phyloP scores from a whole-genome alignment of 2,797 vertebrate species.

The Siniperca obscura region DNA sequence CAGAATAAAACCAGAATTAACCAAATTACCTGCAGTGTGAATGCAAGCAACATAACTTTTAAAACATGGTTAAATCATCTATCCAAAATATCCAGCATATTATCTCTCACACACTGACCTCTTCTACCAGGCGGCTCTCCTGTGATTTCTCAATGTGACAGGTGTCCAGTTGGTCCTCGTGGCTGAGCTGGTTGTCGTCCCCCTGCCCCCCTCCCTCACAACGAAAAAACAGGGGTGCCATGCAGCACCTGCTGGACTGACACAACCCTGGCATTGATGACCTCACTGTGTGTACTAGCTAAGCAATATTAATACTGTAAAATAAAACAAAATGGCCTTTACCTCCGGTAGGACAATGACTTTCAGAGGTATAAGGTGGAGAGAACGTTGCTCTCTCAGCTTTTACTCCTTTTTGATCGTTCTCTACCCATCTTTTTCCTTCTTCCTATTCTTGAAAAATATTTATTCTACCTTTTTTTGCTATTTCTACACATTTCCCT shows the following conservation, averaged over 20 bases:
- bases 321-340: neutral
- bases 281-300: constrained; percentile 12
- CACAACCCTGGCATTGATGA: constrained; percentile 65
- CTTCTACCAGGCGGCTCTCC: constrained; percentile 11
- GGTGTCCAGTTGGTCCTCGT: constrained; percentile 56
- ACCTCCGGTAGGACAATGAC: neutral
- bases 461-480: neutral
- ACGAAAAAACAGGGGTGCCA: constrained; percentile 53
- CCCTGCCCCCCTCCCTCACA: neutral
- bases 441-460: neutral
- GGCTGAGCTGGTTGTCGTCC: constrained; percentile 56
- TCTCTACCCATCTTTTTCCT: constrained; percentile 2
- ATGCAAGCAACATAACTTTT: neutral
- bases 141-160: constrained; percentile 13
- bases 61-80: neutral
- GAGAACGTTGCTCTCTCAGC: neutral
- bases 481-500: too few relatives aligned
- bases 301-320: too few relatives aligned
- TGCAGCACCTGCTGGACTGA: constrained; percentile 63
- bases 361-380: neutral
- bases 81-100: neutral
- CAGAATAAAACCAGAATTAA: neutral
- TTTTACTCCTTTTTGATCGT: neutral
- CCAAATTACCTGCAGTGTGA: neutral
- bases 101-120: constrained; percentile 64